A percentile compares a stretch with the other conserved stretches of the same genome.
Conservation (phyloP, 2,888 invertebrate species). For the Myopa tessellatipennis region DNA sequence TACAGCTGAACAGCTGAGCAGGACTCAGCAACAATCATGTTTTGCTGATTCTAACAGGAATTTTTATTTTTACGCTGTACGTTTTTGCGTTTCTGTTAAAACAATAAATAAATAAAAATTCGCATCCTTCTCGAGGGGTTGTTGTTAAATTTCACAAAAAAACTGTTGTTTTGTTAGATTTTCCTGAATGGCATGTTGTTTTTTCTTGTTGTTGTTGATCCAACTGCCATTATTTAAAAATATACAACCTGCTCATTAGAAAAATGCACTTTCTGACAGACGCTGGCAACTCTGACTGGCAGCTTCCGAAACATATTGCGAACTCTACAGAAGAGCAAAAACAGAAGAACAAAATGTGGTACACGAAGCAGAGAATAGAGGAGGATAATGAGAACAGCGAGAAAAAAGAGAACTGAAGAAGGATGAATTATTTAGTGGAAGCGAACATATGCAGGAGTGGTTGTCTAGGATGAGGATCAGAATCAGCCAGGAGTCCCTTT, state of each 20-base stretch:
- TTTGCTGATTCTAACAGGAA: constrained; percentile 30
- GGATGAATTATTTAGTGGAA: constrained; percentile 13
- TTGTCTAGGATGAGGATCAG: constrained; percentile 6
- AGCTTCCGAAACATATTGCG: constrained; percentile 2
- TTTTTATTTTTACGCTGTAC: background rate
- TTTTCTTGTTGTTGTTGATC: background rate
- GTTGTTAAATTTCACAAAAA: background rate
- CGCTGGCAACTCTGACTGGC: background rate
- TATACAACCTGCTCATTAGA: constrained; percentile 36
- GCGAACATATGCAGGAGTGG: constrained; percentile 33
- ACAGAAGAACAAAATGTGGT: background rate
- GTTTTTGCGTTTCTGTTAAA: constrained; percentile 36
- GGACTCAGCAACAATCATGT: constrained; percentile 44
- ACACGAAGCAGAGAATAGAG: background rate
- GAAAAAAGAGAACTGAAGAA: background rate
- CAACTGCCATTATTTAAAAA: constrained; percentile 30
- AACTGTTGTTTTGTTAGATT: background rate
- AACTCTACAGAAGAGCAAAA: background rate
- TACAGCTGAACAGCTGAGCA: constrained; percentile 15
- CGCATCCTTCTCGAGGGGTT: constrained; percentile 10
- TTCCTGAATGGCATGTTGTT: background rate
- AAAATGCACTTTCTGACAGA: background rate
- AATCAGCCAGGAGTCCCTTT: background rate
- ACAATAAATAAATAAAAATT: constrained; percentile 3
- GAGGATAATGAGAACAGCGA: background rate